Conservation (phyloP, 2,797 vertebrate genomes). For the Dendrocincla fuliginosa region DNA sequence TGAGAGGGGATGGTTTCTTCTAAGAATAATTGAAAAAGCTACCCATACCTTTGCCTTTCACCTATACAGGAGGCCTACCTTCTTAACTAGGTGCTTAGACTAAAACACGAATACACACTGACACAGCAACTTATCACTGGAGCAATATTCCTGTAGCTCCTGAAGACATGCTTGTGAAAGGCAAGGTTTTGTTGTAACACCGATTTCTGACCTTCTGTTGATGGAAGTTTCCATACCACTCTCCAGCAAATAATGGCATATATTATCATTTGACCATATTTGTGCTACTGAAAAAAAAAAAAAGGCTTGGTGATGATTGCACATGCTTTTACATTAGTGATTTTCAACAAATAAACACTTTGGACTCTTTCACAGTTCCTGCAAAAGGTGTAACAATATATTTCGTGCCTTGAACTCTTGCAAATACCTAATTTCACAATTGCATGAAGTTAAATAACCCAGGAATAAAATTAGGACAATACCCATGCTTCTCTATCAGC, state of each 20-base stretch:
- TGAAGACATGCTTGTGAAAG: neutral
- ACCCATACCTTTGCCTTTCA: neutral
- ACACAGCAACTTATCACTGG: neutral
- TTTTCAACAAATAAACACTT: neutral
- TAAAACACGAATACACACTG: neutral
- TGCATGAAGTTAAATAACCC: neutral
- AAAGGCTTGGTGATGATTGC: neutral
- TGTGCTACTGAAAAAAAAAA: neutral
- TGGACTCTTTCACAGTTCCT: neutral
- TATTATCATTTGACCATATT: neutral
- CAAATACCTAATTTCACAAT: neutral
- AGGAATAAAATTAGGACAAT: neutral
- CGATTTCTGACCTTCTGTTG: neutral
- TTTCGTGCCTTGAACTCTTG: neutral
- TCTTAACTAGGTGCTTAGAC: neutral
- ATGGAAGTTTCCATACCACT: neutral
- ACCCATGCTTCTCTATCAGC: neutral
- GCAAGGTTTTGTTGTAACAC: neutral
- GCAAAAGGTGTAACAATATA: neutral
- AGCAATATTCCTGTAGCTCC: neutral
- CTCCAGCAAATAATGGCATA: neutral
- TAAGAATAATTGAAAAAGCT: neutral
- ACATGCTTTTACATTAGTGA: neutral
- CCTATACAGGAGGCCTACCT: fast-evolving
- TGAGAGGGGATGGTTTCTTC: neutral